Evolutionary conservation across 2,888 invertebrate species (phyloP), one percentile per base, ranked within the genome.

Genomic region (Synergus umbraculus): DNA sequence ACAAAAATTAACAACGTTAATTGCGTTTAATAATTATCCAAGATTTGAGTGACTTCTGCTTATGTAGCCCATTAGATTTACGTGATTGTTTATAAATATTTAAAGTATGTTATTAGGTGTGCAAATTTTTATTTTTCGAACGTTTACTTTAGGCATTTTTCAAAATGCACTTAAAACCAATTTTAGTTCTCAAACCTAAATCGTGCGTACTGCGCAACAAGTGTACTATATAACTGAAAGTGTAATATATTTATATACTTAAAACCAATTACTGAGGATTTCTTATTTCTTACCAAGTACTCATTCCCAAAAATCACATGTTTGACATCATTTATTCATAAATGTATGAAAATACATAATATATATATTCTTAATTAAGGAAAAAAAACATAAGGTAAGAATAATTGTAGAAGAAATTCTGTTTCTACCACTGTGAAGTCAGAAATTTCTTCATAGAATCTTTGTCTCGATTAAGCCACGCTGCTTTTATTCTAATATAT

Each of bases 401-500:
- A 2, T n/a, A 15, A n/a, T 2, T 12, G n/a, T 5, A 54, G 7
- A 2, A 54, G 8, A n/a, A n/a, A 1, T 54, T 54, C 18, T 10
- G 60, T 60, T 60, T 2, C 12, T 79, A 44, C 60, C 60, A 58
- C 29, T 67, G n/a, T 64, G 76, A 13, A 77, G 73, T 78, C 65
- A 77, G 76, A 76, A 46, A 94, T 83, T 93, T 85, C 89, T 93
- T 93, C 87, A 97, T 95, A 86, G 94, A 93, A 86, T 94, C 94
- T 66, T 94, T 93, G 93, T 98, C 98, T 82, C 98, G 94, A 10
- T 95, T 93, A 90, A 98, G 94, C 97, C 98, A 98, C 77, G 95
- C 95, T 4, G 96, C 95, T 93, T 98, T 98, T 83, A 98, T 95
- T 83, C 96, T 95, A 88, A 98, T 97, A 49, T 97, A 97, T 93